These are phyloP conservation scores for Herpetotheres cachinnans DNA, from an alignment of 2,113 vertebrate species.

Conservation along the genomic window DNA sequence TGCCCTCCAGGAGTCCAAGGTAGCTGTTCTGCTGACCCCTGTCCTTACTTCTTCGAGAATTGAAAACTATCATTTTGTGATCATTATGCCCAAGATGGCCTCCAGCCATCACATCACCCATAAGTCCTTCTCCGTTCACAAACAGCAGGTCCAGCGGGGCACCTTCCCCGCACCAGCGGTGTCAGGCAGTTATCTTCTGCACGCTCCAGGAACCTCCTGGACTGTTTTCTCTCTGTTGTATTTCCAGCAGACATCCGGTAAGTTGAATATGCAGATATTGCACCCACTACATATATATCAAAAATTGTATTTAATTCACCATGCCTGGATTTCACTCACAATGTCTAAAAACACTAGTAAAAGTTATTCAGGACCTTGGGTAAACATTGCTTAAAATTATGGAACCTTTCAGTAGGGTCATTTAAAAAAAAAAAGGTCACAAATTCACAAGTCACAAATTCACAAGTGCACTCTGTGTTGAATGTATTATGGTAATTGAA, in stretches of 20 bases:
- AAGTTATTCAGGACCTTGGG: neutral
- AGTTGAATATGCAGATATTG: neutral
- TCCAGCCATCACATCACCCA: neutral
- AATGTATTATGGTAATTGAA: conserved; percentile 7
- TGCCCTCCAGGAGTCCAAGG: neutral
- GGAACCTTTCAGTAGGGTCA: neutral
- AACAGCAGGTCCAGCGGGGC: rapidly evolving
- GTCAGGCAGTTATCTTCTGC: neutral
- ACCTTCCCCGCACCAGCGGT: neutral
- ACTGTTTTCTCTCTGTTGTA: neutral
- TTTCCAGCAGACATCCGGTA: neutral
- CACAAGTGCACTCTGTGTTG: neutral
- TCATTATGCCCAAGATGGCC: rapidly evolving
- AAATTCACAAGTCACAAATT: neutral
- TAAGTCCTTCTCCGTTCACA: neutral
- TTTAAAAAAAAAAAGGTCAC: neutral
- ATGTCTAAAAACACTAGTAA: neutral
- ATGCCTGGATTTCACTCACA: neutral
- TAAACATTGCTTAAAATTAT: neutral
- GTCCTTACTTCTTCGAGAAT: neutral
- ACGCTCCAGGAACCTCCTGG: neutral
- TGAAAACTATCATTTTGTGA: neutral
- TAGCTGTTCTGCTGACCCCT: neutral
- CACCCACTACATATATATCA: neutral
- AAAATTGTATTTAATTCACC: neutral